Evolutionary conservation across 2,113 vertebrate genomes (phyloP).

Genomic region (Varanus komodoensis): DNA sequence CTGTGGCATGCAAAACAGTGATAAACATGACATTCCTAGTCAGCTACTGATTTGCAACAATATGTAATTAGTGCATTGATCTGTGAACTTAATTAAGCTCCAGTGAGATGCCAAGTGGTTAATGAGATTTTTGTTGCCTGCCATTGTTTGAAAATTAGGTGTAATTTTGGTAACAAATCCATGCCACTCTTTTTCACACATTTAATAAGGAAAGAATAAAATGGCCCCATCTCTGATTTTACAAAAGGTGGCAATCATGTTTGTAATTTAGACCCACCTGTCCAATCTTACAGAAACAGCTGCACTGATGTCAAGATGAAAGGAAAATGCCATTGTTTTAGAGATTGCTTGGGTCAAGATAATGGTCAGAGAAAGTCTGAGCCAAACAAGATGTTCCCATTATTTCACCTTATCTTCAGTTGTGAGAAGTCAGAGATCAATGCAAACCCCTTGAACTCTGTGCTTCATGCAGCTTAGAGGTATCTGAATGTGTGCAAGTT

Average conservation of each 20-base stretch:
- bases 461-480: not conserved
- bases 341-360: not conserved
- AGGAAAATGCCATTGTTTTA: not conserved
- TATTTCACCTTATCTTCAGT: not conserved
- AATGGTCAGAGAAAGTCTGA: not conserved
- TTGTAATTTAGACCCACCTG: not conserved
- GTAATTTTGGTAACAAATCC: not conserved
- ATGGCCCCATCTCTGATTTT: not conserved
- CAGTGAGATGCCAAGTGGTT: not conserved
- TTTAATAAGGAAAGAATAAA: conserved; percentile 2
- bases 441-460: conserved; percentile 17
- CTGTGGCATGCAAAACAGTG: not conserved
- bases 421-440: conserved; percentile 11
- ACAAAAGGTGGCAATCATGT: not conserved
- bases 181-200: not conserved
- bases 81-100: conserved; percentile 19
- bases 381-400: conserved; percentile 22
- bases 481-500: not conserved
- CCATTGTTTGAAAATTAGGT: conserved; percentile 7
- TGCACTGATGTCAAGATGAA: not conserved
- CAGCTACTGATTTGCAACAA: not conserved
- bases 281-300: conserved; percentile 3
- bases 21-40: not conserved
- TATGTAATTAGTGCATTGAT: conserved; percentile 32
- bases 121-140: conserved; percentile 41